A percentile compares a stretch with the other conserved stretches of the same genome.
phyloP scores from a whole-genome alignment of 2,797 vertebrate species.

The Otus scops region DNA sequence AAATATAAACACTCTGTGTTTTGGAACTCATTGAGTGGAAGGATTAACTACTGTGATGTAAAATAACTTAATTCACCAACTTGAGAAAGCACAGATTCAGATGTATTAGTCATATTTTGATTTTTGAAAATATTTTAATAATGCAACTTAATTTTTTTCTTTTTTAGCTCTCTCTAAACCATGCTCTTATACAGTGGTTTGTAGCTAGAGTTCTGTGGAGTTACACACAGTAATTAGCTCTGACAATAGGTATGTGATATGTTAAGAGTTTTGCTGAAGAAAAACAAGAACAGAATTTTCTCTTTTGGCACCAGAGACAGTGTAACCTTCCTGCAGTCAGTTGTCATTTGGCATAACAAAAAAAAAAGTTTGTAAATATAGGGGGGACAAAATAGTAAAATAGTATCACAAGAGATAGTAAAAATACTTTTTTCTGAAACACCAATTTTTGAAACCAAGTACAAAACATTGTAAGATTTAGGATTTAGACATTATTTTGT shows the following conservation, averaged over 20 bases:
- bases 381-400: background rate
- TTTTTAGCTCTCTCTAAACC: background rate
- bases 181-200: background rate
- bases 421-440: background rate
- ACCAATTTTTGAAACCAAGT: background rate
- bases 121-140: background rate
- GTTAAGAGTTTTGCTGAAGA: background rate
- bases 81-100: background rate
- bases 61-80: background rate
- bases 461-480: background rate
- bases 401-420: background rate
- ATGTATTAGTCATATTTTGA: background rate
- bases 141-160: background rate
- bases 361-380: background rate
- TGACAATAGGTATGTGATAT: background rate
- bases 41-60: background rate
- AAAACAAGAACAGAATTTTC: background rate
- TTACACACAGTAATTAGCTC: background rate
- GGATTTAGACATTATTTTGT: background rate
- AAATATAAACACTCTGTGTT: accelerated
- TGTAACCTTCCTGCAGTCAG: background rate
- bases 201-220: background rate
- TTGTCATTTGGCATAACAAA: background rate
- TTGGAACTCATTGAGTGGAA: background rate
- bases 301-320: background rate